A percentile compares a stretch with the other conserved stretches of the same genome.
phyloP scores from a whole-genome alignment of 2,797 vertebrate genomes.

The Spatula versicolor region DNA sequence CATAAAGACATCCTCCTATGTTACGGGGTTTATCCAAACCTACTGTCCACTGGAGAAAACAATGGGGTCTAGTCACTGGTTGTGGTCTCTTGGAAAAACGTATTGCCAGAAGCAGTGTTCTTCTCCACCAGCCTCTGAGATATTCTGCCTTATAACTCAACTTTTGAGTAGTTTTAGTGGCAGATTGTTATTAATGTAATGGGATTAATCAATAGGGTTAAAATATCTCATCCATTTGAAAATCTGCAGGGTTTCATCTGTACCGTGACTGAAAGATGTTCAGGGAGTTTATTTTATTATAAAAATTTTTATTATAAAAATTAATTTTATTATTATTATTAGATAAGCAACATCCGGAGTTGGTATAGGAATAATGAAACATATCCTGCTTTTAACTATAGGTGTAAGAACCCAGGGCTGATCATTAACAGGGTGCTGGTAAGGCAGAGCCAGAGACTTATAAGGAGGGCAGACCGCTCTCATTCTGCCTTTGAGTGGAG shows the following conservation, averaged over 20 bases:
- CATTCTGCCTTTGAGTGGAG: not conserved
- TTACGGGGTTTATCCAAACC: not conserved
- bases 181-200: not conserved
- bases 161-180: not conserved
- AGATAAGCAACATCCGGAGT: not conserved
- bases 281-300: not conserved
- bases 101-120: not conserved
- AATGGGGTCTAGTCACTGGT: not conserved
- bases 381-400: not conserved
- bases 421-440: not conserved
- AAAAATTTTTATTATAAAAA: too few relatives aligned
- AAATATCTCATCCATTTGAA: not conserved
- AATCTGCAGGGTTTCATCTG: not conserved
- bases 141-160: not conserved
- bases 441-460: not conserved
- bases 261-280: not conserved
- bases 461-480: not conserved
- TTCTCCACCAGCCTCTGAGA: not conserved
- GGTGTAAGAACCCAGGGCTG: not conserved
- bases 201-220: not conserved
- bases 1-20: not conserved
- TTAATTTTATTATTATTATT: not conserved
- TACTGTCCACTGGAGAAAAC: not conserved
- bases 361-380: not conserved
- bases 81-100: not conserved